phyloP scores from a whole-genome alignment of 2,888 invertebrate genomes.

The Vandiemenella viatica region DNA sequence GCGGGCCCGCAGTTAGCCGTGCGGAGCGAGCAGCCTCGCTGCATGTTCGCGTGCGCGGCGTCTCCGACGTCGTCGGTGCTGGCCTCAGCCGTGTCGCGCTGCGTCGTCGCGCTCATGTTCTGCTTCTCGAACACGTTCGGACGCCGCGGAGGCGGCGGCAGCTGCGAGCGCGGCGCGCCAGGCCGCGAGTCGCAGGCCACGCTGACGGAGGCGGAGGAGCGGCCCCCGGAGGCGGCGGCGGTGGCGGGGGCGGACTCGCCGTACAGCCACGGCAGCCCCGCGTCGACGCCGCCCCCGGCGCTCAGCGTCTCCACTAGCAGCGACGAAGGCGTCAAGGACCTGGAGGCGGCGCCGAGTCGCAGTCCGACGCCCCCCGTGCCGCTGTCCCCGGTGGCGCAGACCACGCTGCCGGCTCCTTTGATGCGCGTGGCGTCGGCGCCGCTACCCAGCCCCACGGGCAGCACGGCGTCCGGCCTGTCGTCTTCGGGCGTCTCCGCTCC shows the following conservation, averaged over 20 bases:
- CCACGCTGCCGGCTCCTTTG: slow-evolving; percentile 1
- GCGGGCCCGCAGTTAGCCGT: no score
- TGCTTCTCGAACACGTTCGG: slow-evolving; percentile 31
- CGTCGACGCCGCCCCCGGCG: slow-evolving; percentile 20
- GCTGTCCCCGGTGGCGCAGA: slow-evolving; percentile 1
- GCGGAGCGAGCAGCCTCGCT: no score
- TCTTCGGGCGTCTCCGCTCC: not conserved
- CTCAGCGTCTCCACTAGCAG: slow-evolving; percentile 16
- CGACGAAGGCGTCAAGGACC: not conserved
- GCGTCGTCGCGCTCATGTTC: slow-evolving; percentile 27
- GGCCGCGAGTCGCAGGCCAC: slow-evolving; percentile 30
- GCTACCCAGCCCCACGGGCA: not conserved
- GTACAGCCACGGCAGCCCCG: slow-evolving; percentile 18
- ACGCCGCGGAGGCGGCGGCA: slow-evolving; percentile 36
- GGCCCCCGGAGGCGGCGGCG: slow-evolving; percentile 6
- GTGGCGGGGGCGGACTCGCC: not conserved
- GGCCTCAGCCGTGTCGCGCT: no score
- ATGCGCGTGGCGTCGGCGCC: slow-evolving; percentile 2
- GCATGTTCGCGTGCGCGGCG: no score
- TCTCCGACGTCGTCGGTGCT: no score
- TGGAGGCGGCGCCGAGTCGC: not conserved
- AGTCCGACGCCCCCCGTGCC: not conserved
- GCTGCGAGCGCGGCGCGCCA: slow-evolving; percentile 35
- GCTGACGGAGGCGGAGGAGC: slow-evolving; percentile 23
- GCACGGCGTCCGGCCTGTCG: slow-evolving; percentile 3